Evolutionary conservation across 1,140 invertebrate species (phyloP), one percentile per base, ranked within the genome.

Genomic region (Papilio helenus): DNA sequence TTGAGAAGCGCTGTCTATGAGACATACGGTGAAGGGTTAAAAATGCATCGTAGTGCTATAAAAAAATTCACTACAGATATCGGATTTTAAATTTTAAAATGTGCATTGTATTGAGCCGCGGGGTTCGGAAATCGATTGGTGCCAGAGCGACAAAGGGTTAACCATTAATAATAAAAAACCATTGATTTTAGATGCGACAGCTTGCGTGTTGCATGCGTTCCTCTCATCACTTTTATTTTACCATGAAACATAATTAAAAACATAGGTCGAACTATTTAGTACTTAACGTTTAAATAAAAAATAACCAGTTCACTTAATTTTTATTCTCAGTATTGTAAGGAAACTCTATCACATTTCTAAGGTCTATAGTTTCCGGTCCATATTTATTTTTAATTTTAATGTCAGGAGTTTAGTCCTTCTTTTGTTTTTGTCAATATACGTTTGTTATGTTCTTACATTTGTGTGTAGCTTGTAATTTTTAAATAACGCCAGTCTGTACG

Each of bases 11-110:
- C 83, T 87, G 87, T 3, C 72, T 51, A 8, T 2, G 71, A 88
- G 88, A 90, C 90, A 93, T 92, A 92, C 90, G 89, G 86, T 88
- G 90, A 93, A 93, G 93, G 93, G 92, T 94, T 94, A 92, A 94
- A 94, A 94, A 94, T 89, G 92, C 92, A 94, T 92, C 92, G 91
- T 93, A 84, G 90, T 85, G 80, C 79, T 86, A 91, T 90, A 94
- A 92, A 92, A 91, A 94, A 90, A 81, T 88, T 86, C 88, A 85
- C 86, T 85, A 91, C 88, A 94, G 92, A 94, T 94, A 94, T 94
- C 92, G 92, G 92, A 94, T 94, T 94, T 94, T 94, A 94, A 94
- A 94, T 90, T 94, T 94, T 94, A 94, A 94, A 94, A 94, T 94
- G 92, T 92, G 92, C 91, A 90, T 94, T 93, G 92, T 94, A 94